Evolutionary conservation across 2,888 invertebrate species (phyloP).

Genomic region (Patella ulyssiponensis): DNA sequence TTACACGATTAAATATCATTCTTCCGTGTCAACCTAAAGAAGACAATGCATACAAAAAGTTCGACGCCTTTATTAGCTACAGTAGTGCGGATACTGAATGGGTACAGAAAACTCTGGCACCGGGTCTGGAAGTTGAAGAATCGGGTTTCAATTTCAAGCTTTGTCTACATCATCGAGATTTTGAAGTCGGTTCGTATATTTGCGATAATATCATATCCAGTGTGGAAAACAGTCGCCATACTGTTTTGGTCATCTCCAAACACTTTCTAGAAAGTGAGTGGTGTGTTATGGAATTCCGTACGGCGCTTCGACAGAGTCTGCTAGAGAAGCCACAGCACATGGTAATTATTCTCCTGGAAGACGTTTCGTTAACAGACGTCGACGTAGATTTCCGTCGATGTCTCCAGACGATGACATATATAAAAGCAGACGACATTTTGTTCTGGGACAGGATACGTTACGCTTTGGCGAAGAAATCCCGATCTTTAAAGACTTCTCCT

Average conservation of each 20-base stretch:
- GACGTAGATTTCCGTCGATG: conserved; percentile 90
- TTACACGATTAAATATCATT: conserved; percentile 42
- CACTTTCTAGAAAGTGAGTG: conserved; percentile 93
- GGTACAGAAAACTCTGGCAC: conserved; percentile 86
- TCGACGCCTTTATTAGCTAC: conserved; percentile 92
- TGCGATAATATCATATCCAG: conserved; percentile 90
- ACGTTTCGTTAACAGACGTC: conserved; percentile 85
- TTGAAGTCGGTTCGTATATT: conserved; percentile 73
- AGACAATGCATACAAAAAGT: conserved; percentile 67
- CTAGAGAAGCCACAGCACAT: conserved; percentile 84
- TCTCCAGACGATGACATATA: conserved; percentile 86
- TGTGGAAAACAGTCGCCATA: conserved; percentile 86
- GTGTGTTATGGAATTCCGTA: conserved; percentile 90
- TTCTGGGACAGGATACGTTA: conserved; percentile 95
- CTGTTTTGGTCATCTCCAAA: conserved; percentile 89
- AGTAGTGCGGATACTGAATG: conserved; percentile 84
- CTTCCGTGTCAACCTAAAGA: conserved; percentile 39
- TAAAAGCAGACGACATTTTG: conserved; percentile 89
- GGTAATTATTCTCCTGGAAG: conserved; percentile 87
- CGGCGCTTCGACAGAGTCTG: conserved; percentile 85
- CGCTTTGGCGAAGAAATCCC: conserved; percentile 78
- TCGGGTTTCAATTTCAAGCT: conserved; percentile 77
- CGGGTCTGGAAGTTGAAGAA: conserved; percentile 83
- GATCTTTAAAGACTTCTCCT: background rate
- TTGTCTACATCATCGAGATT: conserved; percentile 56